These are phyloP conservation scores for Drosophila setosimentum DNA, from an alignment of 2,888 invertebrate species.

Conservation along the genomic window DNA sequence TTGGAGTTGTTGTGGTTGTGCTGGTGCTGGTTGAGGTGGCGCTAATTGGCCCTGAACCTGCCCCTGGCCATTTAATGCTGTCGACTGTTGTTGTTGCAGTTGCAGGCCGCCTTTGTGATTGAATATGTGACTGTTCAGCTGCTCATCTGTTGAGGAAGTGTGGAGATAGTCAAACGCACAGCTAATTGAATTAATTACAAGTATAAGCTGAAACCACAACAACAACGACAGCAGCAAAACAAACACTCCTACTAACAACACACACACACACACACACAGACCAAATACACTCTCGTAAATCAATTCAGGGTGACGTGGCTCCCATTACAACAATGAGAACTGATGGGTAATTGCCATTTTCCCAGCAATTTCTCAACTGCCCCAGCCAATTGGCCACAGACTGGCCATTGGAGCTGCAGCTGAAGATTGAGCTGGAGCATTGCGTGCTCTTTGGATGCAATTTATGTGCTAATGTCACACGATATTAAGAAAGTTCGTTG, in stretches of 20 bases:
- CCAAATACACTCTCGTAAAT: constrained; percentile 59
- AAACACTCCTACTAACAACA: constrained; percentile 1
- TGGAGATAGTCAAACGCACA: constrained; percentile 56
- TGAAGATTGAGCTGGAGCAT: constrained; percentile 25
- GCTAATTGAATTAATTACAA: constrained; percentile 76
- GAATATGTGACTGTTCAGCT: constrained; percentile 88
- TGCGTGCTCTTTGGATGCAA: constrained; percentile 63
- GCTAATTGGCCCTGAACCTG: constrained; percentile 46
- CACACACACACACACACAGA: constrained; percentile 26
- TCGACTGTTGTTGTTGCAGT: constrained; percentile 77
- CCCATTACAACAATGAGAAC: constrained; percentile 76
- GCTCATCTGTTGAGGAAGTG: constrained; percentile 81
- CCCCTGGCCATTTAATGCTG: constrained; percentile 61
- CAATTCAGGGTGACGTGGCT: constrained; percentile 67
- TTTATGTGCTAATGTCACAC: constrained; percentile 68
- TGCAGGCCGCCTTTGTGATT: constrained; percentile 90
- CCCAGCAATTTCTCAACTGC: constrained; percentile 66
- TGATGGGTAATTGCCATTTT: constrained; percentile 76
- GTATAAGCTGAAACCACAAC: constrained; percentile 51
- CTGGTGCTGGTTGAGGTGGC: constrained; percentile 4
- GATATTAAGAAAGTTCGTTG: constrained; percentile 18
- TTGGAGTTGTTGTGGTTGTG: constrained; percentile 37
- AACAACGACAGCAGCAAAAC: constrained; percentile 5
- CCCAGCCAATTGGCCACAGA: constrained; percentile 49
- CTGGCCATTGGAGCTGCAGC: constrained; percentile 34